Base-by-base conservation (phyloP, 1,140 invertebrate species). In the Trachymyrmex cornetzi region DNA sequence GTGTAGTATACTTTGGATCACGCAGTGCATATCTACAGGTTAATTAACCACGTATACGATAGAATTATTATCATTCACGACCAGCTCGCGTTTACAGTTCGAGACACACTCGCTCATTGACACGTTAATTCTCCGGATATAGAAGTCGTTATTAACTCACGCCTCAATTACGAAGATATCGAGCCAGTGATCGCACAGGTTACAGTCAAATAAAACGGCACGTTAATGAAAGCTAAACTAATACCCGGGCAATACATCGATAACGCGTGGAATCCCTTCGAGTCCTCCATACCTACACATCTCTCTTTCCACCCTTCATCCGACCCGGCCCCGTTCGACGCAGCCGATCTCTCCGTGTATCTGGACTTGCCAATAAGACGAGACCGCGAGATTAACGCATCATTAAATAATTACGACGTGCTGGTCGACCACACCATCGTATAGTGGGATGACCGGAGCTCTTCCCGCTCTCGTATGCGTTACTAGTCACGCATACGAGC, bases 341-440 rank as follows among this genome's bases (percentile, higher is more conserved):
- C 63, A 34, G 59, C 30, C 59, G 72, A 55, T 77, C 55, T 72
- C 53, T 30, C 72, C 44, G 61, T 61, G 34, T n/a, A 64, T 61
- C 50, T 61, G 59, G 59, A 77, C 57, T 30, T 48, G 38, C 72
- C 57, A 85, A 85, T 77, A 79, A 85, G 74, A 85, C 72, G 74
- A 79, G 50, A 57, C 38, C 74, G 59, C 34, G 82, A 57, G 82
- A 85, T 85, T 85, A 85, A 79, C 82, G 82, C 82, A 48, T 79
- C 74, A 79, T 85, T 85, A 85, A 85, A 85, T 79, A 85, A 85
- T 85, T 85, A 85, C 59, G 61, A 48, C 30, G 74, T 66, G 57
- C 44, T 30, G 19, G 61, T 14, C 81, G 79, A 66, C 22, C 30
- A 24, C 22, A 55, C 81, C 24, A 44, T n/a, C 53, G 14, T 22